Evolutionary conservation across 2,888 invertebrate genomes (phyloP).

Genomic region (Trissoscelio sp.): DNA sequence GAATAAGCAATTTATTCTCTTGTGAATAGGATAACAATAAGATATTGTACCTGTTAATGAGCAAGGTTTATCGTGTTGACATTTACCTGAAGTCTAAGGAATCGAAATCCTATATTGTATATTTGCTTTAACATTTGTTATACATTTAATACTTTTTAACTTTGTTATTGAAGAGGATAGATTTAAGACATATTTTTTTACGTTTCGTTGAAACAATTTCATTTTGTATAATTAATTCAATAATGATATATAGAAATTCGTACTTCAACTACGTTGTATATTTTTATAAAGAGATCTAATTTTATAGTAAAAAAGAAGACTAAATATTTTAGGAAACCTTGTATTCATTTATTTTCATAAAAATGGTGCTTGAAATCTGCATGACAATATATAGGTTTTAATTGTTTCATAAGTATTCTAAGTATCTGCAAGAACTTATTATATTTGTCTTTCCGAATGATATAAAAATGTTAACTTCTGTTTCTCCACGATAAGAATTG

Average conservation of each 20-base stretch:
- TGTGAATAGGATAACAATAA: constrained; percentile 46
- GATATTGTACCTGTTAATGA: constrained; percentile 49
- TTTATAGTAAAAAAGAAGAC: constrained; percentile 1
- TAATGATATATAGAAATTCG: too few species aligned
- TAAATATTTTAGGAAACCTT: background rate
- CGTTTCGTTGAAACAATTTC: too few species aligned
- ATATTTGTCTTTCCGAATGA: too few species aligned
- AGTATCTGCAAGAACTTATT: background rate
- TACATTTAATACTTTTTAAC: background rate
- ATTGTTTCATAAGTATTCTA: background rate
- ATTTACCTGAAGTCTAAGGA: constrained; percentile 4
- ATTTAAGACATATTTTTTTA: too few species aligned
- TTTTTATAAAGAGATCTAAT: constrained; percentile 6
- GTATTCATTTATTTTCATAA: constrained; percentile 22
- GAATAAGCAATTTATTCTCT: constrained; percentile 28
- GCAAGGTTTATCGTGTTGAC: constrained; percentile 28
- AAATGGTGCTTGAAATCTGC: constrained; percentile 54
- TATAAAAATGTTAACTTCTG: background rate
- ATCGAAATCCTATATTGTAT: background rate
- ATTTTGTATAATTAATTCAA: too few species aligned
- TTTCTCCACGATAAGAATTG: background rate
- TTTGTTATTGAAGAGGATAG: too few species aligned
- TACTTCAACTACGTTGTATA: too few species aligned
- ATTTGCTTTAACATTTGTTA: background rate
- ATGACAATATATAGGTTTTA: constrained; percentile 45